Base-by-base conservation (phyloP, 2,888 invertebrate genomes). In the Perizoma flavofasciatum region DNA sequence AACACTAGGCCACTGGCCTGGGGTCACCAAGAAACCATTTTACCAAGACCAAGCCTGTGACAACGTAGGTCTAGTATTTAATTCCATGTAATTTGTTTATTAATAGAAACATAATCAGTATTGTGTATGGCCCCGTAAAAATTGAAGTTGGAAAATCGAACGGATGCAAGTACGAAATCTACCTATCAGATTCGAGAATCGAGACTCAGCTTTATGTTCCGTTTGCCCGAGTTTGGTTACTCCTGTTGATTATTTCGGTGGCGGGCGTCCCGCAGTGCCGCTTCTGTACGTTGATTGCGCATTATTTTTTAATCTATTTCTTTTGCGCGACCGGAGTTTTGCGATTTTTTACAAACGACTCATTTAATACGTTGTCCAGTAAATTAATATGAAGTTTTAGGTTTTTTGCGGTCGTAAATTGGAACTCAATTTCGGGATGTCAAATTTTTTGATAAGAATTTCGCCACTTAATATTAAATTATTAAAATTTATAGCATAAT, bases 231-330 rank as follows among this genome's bases (percentile, higher is more conserved):
- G 76, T 79, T 81, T 81, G 84, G 85, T 88, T 87, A 86, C 85
- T 81, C 83, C 83, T 78, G 84, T 86, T 88, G 86, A 89, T 90
- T 89, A 90, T 89, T 89, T 86, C 83, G 83, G 86, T 86, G 85
- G 88, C 83, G 77, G 78, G 73, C 74, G 73, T 74, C 86, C 88
- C 80, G 87, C 88, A 80, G 89, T 69, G 87, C 64, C 72, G 83
- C 82, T 82, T 80, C 85, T 81, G 83, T 81, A 75, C 80, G 74
- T 82, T 86, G 85, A 88, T 88, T 86, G 87, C 85, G 75, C 77
- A 68, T 68, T 73, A 73, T 76, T 79, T 78, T 75, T 73, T 63
- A 64, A 65, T 65, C 67, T 71, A 69, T 73, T 71, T 69, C 68
- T 65, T 69, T 70, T 72, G 64, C 68, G 65, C 58, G 58, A 37